Evolutionary conservation across 2,888 invertebrate species (phyloP), one percentile per base, ranked within the genome.

Genomic region (Thera obeliscata): DNA sequence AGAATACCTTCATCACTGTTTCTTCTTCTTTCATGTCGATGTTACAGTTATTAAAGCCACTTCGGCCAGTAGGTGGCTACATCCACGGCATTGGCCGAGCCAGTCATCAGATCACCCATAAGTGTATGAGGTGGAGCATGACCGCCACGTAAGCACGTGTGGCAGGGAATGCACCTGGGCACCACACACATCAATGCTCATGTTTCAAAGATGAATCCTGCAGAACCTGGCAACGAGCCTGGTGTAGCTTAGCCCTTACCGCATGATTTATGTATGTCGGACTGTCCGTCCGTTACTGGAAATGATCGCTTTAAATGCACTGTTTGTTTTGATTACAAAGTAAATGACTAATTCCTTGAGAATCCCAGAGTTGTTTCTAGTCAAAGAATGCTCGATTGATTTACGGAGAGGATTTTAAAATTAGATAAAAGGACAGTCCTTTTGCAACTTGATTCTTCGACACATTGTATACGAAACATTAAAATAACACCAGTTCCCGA

Each of bases 271-370:
- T 69, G 63, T 63, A 69, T 69, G 63, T 64, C 60, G 11, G 69
- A 49, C 66, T 66, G 69, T 63, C 69, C 56, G 66, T 64, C 66
- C 63, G 66, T 57, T 69, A 63, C 69, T 60, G 50, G 65, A 65
- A 69, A 65, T 60, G 56, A 65, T 58, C 69, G 63, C 66, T 69
- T 69, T 61, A 61, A 66, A 66, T 69, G 56, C 48, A 49, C n/a
- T 69, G 69, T 69, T 69, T 69, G 69, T 69, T 69, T 69, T 69
- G 33, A 69, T 69, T 69, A 69, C 57, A 36, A 68, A 60, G 62
- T 62, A 54, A 49, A 66, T 69, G 62, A 63, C 50, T 69, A 64
- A 64, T 54, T 55, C 52, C 48, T 52, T 41, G 54, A 41, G 65
- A 65, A 60, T 61, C 50, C n/a, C 7, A 56, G n/a, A 12, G 2